A percentile compares a stretch with the other conserved stretches of the same genome.
Conservation (phyloP, 2,797 vertebrate species). For the Sebastes nivosus region DNA sequence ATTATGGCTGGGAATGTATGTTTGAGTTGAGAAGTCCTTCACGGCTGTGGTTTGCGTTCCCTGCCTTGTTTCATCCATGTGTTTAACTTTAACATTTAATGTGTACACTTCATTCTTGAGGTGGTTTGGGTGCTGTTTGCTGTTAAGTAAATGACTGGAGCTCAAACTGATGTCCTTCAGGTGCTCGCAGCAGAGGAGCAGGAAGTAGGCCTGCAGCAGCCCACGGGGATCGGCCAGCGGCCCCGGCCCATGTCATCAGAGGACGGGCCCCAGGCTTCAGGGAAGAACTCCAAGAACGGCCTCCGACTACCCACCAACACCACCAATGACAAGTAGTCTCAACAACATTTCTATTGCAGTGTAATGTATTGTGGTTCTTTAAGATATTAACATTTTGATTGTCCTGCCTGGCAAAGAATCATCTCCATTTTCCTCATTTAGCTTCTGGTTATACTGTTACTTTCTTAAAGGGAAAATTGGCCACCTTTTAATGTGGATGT, state of each 20-base stretch:
- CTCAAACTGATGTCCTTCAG: slow-evolving; percentile 36
- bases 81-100: not conserved
- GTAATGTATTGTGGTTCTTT: not conserved
- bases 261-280: slow-evolving; percentile 20
- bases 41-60: not conserved
- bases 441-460: not conserved
- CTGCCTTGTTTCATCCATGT: not conserved
- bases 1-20: not conserved
- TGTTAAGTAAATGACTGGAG: not conserved
- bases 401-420: not conserved
- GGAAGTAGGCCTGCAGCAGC: slow-evolving; percentile 88
- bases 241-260: slow-evolving; percentile 80
- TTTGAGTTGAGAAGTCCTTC: not conserved
- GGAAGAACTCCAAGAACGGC: slow-evolving; percentile 24
- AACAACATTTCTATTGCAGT: not conserved
- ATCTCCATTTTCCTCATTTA: not conserved
- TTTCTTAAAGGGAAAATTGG: not conserved
- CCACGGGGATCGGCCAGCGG: slow-evolving; percentile 94
- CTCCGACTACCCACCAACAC: not conserved
- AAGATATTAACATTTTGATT: not conserved
- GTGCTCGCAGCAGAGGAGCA: slow-evolving; percentile 90
- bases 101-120: not conserved
- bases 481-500: no score
- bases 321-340: slow-evolving; percentile 14
- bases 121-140: not conserved